Evolutionary conservation across 1,140 invertebrate species (phyloP).

Genomic region (Zelostemma sp.): DNA sequence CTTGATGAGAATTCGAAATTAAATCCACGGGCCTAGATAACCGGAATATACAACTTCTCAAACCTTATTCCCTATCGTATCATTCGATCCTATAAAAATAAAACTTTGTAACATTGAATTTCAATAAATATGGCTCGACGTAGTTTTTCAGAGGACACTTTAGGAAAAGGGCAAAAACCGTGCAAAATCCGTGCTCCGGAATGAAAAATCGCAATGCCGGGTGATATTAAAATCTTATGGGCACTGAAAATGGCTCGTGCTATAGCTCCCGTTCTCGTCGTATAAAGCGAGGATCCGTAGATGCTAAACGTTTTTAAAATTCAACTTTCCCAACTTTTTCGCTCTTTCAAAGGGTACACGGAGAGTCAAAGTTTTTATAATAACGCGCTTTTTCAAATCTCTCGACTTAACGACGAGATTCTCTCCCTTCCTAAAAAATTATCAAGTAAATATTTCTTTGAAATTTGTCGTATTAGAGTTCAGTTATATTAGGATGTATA

Average conservation of each 20-base stretch:
- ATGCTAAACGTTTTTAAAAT: conserved; percentile 53
- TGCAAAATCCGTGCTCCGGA: conserved; percentile 18
- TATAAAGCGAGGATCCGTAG: conserved; percentile 37
- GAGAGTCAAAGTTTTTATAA: conserved; percentile 19
- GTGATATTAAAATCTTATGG: conserved; percentile 55
- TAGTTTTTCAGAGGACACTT: not conserved
- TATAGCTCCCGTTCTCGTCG: conserved; percentile 11
- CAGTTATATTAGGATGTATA: too few relatives aligned
- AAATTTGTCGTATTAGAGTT: too few relatives aligned
- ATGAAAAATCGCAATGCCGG: conserved; percentile 54
- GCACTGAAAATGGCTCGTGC: conserved; percentile 43
- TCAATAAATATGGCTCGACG: not conserved
- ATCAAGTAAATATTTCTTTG: too few relatives aligned
- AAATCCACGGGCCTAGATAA: conserved; percentile 49
- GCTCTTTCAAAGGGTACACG: conserved; percentile 21
- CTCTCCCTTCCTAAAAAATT: not conserved
- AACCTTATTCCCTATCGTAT: conserved; percentile 1
- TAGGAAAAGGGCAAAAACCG: conserved; percentile 3
- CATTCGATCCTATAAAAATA: not conserved
- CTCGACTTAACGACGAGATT: conserved; percentile 8
- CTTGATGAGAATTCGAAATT: conserved; percentile 63
- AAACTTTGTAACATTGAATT: not conserved
- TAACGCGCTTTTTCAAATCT: conserved; percentile 35
- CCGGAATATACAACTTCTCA: conserved; percentile 28
- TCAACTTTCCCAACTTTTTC: conserved; percentile 38